phyloP scores from a whole-genome alignment of 2,797 vertebrate species.

The Peromyscus eremicus region DNA sequence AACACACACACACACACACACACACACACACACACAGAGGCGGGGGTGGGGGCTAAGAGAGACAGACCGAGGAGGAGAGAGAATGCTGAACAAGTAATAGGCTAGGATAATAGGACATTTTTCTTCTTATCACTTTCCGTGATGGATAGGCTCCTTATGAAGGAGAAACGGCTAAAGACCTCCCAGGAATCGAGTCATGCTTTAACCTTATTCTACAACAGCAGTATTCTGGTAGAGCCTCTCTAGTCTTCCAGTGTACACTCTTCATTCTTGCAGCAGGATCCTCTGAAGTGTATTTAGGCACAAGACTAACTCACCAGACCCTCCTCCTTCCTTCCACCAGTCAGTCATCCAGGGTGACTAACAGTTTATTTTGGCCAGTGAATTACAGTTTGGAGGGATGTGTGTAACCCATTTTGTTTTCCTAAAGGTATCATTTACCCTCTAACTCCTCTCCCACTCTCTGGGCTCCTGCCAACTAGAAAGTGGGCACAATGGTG shows the following conservation, averaged over 20 bases:
- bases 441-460: background rate
- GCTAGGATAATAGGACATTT: background rate
- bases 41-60: background rate
- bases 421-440: background rate
- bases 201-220: slow-evolving; percentile 49
- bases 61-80: background rate
- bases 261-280: background rate
- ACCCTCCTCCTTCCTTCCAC: background rate
- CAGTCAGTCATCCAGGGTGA: background rate
- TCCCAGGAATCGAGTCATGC: background rate
- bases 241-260: background rate
- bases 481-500: background rate
- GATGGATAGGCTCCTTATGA: slow-evolving; percentile 23
- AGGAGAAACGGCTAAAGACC: slow-evolving; percentile 34
- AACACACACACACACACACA: background rate
- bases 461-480: background rate
- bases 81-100: background rate
- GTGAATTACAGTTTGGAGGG: background rate
- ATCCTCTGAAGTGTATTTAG: background rate
- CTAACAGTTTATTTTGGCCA: background rate
- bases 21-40: background rate
- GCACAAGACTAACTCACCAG: too few relatives aligned
- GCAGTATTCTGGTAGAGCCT: background rate
- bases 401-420: background rate
- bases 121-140: slow-evolving; percentile 37